These are phyloP conservation scores for Lymantria dispar DNA, from an alignment of 2,888 invertebrate species.

Conservation along the genomic window DNA sequence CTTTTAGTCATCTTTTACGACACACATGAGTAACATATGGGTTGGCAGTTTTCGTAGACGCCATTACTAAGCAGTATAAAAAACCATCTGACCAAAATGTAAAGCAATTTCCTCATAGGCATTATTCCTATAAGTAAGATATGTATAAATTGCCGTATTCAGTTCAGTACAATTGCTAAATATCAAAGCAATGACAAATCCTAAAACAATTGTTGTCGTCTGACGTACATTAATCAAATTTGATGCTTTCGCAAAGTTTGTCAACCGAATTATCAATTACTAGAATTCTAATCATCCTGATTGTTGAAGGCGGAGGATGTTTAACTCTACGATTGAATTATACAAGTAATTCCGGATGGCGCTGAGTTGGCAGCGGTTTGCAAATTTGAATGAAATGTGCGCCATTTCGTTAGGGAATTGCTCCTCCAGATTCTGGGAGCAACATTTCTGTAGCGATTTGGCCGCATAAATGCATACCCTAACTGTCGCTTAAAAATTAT, in stretches of 20 bases:
- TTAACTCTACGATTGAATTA: slow-evolving; percentile 42
- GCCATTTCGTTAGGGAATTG: slow-evolving; percentile 36
- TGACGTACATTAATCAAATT: slow-evolving; percentile 17
- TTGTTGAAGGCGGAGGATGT: slow-evolving; percentile 25
- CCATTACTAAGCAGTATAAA: no score
- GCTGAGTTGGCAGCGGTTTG: slow-evolving; percentile 27
- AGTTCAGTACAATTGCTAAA: neutral
- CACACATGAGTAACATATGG: no score
- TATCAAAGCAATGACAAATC: slow-evolving; percentile 7
- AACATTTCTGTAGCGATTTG: slow-evolving; percentile 15
- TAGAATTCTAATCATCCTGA: slow-evolving; percentile 25
- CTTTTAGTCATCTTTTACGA: no score
- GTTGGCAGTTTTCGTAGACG: no score
- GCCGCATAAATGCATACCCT: slow-evolving; percentile 12
- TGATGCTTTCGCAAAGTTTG: slow-evolving; percentile 19
- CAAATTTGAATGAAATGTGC: slow-evolving; percentile 38
- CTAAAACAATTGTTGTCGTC: slow-evolving; percentile 16
- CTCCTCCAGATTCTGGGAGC: slow-evolving; percentile 20
- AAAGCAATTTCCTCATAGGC: no score
- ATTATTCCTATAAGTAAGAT: no score
- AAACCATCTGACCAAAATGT: no score
- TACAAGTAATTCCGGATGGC: slow-evolving; percentile 27
- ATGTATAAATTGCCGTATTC: no score
- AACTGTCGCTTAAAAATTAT: neutral
- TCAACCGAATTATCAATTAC: slow-evolving; percentile 35